A percentile compares a stretch with the other conserved stretches of the same genome.
These are phyloP conservation scores for Xestobium rufovillosum DNA, from an alignment of 2,888 invertebrate genomes.

Conservation along the genomic window DNA sequence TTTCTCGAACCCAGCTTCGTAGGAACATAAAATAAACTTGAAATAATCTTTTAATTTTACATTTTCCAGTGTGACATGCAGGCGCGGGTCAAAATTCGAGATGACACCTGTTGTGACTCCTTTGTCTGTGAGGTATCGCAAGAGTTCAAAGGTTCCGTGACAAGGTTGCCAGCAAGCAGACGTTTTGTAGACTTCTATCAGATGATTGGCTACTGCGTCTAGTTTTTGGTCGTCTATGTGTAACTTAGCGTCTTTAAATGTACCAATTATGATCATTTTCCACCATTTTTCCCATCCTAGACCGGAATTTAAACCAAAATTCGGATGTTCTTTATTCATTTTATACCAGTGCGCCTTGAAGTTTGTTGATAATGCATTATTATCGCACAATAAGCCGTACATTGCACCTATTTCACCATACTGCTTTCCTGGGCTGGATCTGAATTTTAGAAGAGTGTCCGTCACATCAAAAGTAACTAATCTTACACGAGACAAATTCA, in stretches of 20 bases:
- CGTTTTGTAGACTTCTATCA: conserved; percentile 65
- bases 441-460: conserved; percentile 71
- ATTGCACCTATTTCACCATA: conserved; percentile 62
- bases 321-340: conserved; percentile 65
- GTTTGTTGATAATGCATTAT: conserved; percentile 50
- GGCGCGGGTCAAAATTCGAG: conserved; percentile 82
- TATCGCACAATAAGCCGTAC: conserved; percentile 64
- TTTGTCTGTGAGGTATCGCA: conserved; percentile 50
- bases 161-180: conserved; percentile 65
- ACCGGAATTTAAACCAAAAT: conserved; percentile 64
- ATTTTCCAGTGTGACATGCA: conserved; percentile 59
- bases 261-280: conserved; percentile 57
- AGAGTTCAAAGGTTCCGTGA: conserved; percentile 57
- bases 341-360: conserved; percentile 58
- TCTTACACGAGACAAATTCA: conserved; percentile 48
- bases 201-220: conserved; percentile 48
- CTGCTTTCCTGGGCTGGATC: conserved; percentile 60
- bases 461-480: conserved; percentile 85
- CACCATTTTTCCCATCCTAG: conserved; percentile 80
- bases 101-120: conserved; percentile 62
- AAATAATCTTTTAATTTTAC: conserved; percentile 64
- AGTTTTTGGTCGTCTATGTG: conserved; percentile 40
- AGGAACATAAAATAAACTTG: conserved; percentile 74
- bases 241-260: conserved; percentile 51
- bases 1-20: conserved; percentile 65